phyloP scores from a whole-genome alignment of 2,113 vertebrate genomes.

The Azemiops feae region DNA sequence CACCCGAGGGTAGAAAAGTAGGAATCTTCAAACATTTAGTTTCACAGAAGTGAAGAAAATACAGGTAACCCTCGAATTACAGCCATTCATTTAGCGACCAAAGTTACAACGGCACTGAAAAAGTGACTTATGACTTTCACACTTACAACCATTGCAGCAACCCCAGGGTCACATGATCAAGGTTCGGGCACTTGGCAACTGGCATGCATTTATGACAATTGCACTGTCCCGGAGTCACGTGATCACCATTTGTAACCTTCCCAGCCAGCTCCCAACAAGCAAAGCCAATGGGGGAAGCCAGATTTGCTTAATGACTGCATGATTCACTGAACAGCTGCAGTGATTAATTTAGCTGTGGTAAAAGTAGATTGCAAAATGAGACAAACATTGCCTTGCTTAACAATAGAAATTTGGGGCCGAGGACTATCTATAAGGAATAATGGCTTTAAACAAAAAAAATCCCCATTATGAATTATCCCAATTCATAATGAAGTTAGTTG shows the following conservation, averaged over 20 bases:
- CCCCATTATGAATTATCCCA: neutral
- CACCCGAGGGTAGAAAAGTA: constrained; percentile 33
- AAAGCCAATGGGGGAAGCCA: neutral
- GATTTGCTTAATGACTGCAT: neutral
- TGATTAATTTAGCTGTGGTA: neutral
- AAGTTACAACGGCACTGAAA: neutral
- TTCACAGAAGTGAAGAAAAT: neutral
- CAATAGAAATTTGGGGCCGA: neutral
- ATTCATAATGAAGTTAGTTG: neutral
- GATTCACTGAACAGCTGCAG: neutral
- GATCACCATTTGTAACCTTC: neutral
- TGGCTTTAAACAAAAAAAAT: neutral
- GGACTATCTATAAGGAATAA: neutral
- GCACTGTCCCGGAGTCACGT: neutral
- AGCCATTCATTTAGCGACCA: neutral
- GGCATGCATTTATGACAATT: neutral
- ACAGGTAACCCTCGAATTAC: neutral
- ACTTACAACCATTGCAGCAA: neutral
- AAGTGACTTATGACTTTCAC: neutral
- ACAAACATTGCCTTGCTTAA: neutral
- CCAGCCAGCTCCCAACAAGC: neutral
- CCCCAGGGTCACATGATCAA: neutral
- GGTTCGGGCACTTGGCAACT: neutral
- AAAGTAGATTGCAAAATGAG: neutral
- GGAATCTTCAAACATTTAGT: neutral